phyloP scores from a whole-genome alignment of 2,797 vertebrate genomes.

The Pitangus sulphuratus region DNA sequence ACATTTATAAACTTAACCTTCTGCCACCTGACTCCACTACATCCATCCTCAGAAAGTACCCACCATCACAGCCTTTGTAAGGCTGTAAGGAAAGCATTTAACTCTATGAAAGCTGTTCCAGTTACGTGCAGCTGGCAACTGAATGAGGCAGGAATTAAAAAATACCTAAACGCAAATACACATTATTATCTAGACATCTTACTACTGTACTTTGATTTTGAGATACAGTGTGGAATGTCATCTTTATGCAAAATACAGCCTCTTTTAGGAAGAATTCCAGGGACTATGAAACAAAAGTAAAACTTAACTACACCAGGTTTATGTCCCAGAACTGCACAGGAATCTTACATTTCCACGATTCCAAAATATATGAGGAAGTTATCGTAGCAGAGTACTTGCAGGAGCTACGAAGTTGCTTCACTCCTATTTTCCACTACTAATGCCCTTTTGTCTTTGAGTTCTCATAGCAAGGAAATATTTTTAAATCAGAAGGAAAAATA shows the following conservation, averaged over 20 bases:
- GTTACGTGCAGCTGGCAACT: rapidly evolving
- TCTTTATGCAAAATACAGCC: background rate
- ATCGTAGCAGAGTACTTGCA: rapidly evolving
- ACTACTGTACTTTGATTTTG: background rate
- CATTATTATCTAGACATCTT: background rate
- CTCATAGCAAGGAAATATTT: background rate
- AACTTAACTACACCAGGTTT: background rate
- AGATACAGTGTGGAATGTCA: background rate
- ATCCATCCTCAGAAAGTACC: background rate
- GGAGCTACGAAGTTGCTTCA: rapidly evolving
- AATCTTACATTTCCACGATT: background rate
- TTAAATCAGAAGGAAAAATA: background rate
- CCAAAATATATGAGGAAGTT: background rate
- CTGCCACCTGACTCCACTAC: background rate
- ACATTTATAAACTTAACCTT: background rate
- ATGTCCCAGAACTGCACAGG: background rate
- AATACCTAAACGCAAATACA: background rate
- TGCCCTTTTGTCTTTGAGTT: background rate
- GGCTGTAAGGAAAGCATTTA: background rate
- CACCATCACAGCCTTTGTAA: background rate
- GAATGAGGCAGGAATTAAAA: background rate
- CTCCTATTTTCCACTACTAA: background rate
- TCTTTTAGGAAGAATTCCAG: background rate
- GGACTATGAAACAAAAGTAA: background rate
- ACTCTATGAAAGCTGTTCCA: background rate